These are phyloP conservation scores for Drosophila lowei DNA, from an alignment of 1,140 invertebrate species.

Conservation along the genomic window DNA sequence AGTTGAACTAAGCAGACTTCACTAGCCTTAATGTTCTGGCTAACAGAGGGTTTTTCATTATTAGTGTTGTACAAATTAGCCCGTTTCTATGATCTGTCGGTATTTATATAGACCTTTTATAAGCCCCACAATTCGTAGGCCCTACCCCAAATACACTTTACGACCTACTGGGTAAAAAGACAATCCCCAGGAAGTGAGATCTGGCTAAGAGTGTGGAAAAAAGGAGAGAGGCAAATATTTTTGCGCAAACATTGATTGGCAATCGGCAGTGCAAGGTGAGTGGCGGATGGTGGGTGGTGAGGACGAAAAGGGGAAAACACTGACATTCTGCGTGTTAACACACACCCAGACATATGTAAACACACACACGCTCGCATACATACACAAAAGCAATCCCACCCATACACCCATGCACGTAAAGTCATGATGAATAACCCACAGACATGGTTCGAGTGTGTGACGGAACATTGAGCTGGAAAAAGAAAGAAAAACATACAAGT, in stretches of 20 bases:
- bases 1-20: too few relatives aligned
- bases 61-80: too few relatives aligned
- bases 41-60: too few relatives aligned
- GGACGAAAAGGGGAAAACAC: constrained; percentile 4
- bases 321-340: constrained; percentile 44
- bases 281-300: background rate
- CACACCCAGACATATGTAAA: constrained; percentile 48
- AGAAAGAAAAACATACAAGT: constrained; percentile 18
- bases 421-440: constrained; percentile 51
- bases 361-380: constrained; percentile 10
- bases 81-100: too few relatives aligned
- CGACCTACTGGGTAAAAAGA: constrained; percentile 25
- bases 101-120: too few relatives aligned
- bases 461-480: constrained; percentile 33
- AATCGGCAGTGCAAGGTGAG: constrained; percentile 37
- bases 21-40: too few relatives aligned
- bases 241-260: constrained; percentile 79
- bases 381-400: background rate
- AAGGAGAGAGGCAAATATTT: constrained; percentile 72
- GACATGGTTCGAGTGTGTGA: constrained; percentile 45
- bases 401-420: constrained; percentile 17
- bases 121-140: background rate
- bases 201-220: constrained; percentile 70
- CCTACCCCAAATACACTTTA: constrained; percentile 9
- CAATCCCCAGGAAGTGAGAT: too few relatives aligned